Conservation (phyloP, 2,797 vertebrate species). For the Scolopax rusticola region DNA sequence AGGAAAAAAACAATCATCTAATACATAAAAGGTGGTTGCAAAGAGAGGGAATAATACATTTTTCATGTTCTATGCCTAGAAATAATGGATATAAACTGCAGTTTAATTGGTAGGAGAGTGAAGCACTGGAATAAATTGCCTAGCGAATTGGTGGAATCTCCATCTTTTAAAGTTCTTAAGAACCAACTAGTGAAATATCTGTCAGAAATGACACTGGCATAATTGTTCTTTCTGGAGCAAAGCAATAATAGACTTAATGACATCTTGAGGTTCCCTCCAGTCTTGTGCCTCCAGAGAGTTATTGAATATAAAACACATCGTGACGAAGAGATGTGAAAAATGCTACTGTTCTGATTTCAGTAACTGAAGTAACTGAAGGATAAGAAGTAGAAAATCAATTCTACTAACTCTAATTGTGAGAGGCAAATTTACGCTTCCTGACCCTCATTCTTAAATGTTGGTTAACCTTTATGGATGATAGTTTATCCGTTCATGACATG, state of each 20-base stretch:
- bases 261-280: neutral
- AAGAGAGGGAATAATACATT: neutral
- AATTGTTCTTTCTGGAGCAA: constrained; percentile 39
- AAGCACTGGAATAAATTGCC: neutral
- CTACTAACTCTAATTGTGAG: neutral
- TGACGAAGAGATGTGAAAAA: neutral
- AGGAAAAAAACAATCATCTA: constrained; percentile 2
- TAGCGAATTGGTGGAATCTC: neutral
- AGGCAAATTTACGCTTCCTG: neutral
- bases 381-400: neutral
- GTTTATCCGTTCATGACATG: neutral
- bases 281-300: neutral
- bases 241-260: constrained; percentile 4
- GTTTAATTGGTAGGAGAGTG: neutral
- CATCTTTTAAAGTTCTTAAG: constrained; percentile 13
- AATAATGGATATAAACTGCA: neutral
- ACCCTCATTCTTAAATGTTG: neutral
- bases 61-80: neutral
- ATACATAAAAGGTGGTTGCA: neutral
- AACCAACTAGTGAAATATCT: constrained; percentile 31
- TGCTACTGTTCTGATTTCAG: neutral
- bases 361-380: neutral
- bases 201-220: constrained; percentile 28
- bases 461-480: neutral
- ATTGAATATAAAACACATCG: neutral